Evolutionary conservation across 2,888 invertebrate genomes (phyloP).

Genomic region (Aquatica leii): DNA sequence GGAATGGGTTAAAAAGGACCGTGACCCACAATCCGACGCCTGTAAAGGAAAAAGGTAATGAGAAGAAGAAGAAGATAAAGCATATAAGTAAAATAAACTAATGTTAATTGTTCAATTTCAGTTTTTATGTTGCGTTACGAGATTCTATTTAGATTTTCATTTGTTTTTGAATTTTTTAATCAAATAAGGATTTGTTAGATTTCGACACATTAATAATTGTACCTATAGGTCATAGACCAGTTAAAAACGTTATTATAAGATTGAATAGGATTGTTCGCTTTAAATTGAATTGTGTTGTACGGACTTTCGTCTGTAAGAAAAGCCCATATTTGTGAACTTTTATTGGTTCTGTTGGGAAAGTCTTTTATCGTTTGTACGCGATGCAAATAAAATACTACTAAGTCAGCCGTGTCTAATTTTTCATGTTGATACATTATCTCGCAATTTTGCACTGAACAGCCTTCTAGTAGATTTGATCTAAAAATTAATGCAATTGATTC

Average conservation of each 20-base stretch:
- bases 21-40: too few species aligned
- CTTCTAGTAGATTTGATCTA: constrained; percentile 62
- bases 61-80: too few species aligned
- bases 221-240: constrained; percentile 8
- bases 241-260: background rate
- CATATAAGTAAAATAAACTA: too few species aligned
- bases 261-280: background rate
- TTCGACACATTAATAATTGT: too few species aligned
- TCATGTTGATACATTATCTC: constrained; percentile 64
- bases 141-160: too few species aligned
- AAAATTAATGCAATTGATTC: too few species aligned
- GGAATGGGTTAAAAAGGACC: too few species aligned
- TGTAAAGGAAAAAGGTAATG: too few species aligned
- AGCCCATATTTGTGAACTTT: constrained; percentile 72
- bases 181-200: too few species aligned
- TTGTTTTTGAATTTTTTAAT: too few species aligned
- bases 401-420: constrained; percentile 66
- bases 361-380: constrained; percentile 60
- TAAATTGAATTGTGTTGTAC: constrained; percentile 58
- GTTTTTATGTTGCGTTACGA: too few species aligned
- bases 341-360: constrained; percentile 62
- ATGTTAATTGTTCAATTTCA: too few species aligned
- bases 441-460: constrained; percentile 71
- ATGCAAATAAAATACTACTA: constrained; percentile 70
- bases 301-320: constrained; percentile 76